Evolutionary conservation across 2,888 invertebrate genomes (phyloP), one percentile per base, ranked within the genome.

Genomic region (Xestia xanthographa): DNA sequence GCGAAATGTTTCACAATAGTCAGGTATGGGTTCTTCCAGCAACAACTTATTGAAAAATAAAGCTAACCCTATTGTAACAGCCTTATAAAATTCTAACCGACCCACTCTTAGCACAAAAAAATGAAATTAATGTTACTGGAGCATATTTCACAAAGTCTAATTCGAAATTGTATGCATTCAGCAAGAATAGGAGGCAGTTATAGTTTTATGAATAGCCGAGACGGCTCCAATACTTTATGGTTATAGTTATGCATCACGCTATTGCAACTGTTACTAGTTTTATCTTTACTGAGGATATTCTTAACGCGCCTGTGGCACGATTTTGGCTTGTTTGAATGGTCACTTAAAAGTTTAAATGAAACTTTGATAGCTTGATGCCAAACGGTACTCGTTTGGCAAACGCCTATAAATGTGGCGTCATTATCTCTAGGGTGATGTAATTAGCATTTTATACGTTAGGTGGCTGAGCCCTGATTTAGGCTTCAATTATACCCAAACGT

Each of bases 191-290:
- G 69, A 73, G 75, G 81, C 79, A 79, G 79, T 75, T 72, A 83
- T 75, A 76, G 75, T 81, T 84, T 80, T 77, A 86, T 84, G 80
- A 80, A 72, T 77, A 72, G 72, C 69, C 77, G 76, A 82, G 72
- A 72, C 63, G 63, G 71, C 77, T 85, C 82, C 88, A 77, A 79
- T 85, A 72, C 66, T 88, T 87, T 86, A 87, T 73, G 76, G 70
- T 88, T 86, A 90, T 84, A 78, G 86, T 76, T 67, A 71, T 72
- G 71, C 50, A 79, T 68, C 90, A 90, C 88, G 88, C 85, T 58
- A 87, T 66, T 79, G 80, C 83, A 79, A 79, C 75, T 80, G 53
- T 74, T 68, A 63, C 34, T 69, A 77, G 75, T 75, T 83, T 65
- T 73, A 66, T 68, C 70, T 68, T 63, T 70, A 69, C 72, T 9